Base-by-base conservation (phyloP, 92 coral and sea anemone genomes). In the Bergia sp. region DNA sequence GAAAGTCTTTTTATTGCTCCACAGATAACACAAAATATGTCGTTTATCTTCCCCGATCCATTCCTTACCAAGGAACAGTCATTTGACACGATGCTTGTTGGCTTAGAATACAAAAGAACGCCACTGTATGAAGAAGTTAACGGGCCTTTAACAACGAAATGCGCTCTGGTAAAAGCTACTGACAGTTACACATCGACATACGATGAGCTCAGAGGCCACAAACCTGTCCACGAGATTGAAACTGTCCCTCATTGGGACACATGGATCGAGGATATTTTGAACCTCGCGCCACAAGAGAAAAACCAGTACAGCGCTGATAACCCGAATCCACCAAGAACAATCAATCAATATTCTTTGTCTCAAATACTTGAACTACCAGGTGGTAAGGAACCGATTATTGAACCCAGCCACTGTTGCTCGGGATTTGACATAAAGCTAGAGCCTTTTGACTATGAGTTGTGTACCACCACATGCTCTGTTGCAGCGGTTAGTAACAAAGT, bases 231-330 rank as follows among this genome's bases (percentile, higher is more conserved):
- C 6, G 79, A 84, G 49, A 84, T 84, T 65, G 87, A 50, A 44
- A 16, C 15, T 72, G 43, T 84, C 20, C 79, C 87, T 1, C 87
- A 84, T 7, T 84, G 87, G 87, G 87, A 84, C 61, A 23, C 87
- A 1, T 84, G 87, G 87, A 84, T 84, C 20, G 87, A 84, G 42
- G 87, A 84, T n/a, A 74, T 84, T 13, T 45, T 84, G 79, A 53
- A 45, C 1, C 5, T 84, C 41, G 43, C 87, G 5, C 75, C 87
- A 49, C 87, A 84, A 37, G 87, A 84, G 11, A 84, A 71, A 84
- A 43, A 41, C 21, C 72, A 66, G 57, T 18, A n/a, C 18, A 21
- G 15, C 8, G 50, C 50, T 2, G 65, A 47, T 2, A 79, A 84
- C 7, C 79, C 87, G 29, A 55, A 16, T 16, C 78, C 42, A 23